These are phyloP conservation scores for Callyntrura guangdongensis DNA, from an alignment of 2,888 invertebrate species.

Conservation along the genomic window DNA sequence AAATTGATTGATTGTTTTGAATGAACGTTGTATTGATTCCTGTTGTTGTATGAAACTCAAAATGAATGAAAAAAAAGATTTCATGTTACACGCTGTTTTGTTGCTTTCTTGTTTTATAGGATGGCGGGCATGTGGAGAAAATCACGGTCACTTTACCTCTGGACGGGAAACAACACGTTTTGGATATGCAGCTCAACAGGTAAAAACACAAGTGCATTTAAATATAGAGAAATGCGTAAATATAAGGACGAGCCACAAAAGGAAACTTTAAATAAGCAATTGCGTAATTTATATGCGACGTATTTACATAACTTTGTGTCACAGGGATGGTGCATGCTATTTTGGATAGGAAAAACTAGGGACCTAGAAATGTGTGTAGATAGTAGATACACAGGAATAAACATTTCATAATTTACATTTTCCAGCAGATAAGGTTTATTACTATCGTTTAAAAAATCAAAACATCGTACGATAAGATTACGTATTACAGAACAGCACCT, in stretches of 20 bases:
- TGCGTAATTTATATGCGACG: background rate
- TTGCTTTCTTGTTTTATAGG: conserved; percentile 63
- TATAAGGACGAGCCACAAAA: background rate
- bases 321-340: background rate
- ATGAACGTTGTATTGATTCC: conserved; percentile 15
- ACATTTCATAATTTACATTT: background rate
- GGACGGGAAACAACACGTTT: conserved; percentile 89
- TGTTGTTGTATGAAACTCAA: background rate
- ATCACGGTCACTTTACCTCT: conserved; percentile 85
- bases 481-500: background rate
- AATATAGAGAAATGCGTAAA: background rate
- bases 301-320: too few relatives aligned
- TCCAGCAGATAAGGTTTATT: background rate
- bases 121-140: conserved; percentile 74
- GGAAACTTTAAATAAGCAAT: background rate
- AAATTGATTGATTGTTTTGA: conserved; percentile 39
- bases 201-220: conserved; percentile 78
- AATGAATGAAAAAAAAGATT: conserved; percentile 30
- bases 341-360: background rate
- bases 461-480: background rate
- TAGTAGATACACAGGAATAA: background rate
- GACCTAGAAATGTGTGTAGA: background rate
- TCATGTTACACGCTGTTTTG: background rate
- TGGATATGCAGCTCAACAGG: conserved; percentile 91
- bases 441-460: too few relatives aligned